Conservation (phyloP, 2,888 invertebrate genomes). For the Trachelus stipa region DNA sequence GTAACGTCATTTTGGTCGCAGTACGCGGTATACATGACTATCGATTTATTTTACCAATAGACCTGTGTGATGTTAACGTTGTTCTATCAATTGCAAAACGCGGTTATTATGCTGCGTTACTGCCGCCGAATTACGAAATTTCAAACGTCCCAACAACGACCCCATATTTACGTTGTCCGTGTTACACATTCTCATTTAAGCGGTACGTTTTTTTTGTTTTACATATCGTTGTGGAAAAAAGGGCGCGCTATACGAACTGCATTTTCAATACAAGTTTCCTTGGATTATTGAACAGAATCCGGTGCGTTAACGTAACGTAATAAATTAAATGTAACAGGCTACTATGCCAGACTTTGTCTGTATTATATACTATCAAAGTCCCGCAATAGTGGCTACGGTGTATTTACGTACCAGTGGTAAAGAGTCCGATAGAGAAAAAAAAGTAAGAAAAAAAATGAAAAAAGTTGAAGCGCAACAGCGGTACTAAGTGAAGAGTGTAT, state of each 20-base stretch:
- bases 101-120: not conserved
- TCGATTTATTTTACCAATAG: constrained; percentile 31
- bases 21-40: constrained; percentile 10
- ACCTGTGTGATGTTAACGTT: not conserved
- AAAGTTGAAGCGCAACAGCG: not conserved
- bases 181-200: not conserved
- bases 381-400: constrained; percentile 34
- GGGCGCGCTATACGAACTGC: not conserved
- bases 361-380: constrained; percentile 33
- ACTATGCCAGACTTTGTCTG: constrained; percentile 18
- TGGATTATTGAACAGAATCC: not conserved
- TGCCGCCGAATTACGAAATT: not conserved
- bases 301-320: not conserved
- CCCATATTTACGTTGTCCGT: not conserved
- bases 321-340: not conserved
- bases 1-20: not conserved
- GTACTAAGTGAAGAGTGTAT: not conserved
- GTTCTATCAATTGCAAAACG: not conserved
- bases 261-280: not conserved
- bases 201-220: not conserved
- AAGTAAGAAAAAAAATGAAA: not conserved
- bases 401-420: not conserved
- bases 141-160: not conserved
- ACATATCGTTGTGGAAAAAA: not conserved
- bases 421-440: not conserved